Evolutionary conservation across 2,888 invertebrate species (phyloP).

Genomic region (Trachelus troglodyta): DNA sequence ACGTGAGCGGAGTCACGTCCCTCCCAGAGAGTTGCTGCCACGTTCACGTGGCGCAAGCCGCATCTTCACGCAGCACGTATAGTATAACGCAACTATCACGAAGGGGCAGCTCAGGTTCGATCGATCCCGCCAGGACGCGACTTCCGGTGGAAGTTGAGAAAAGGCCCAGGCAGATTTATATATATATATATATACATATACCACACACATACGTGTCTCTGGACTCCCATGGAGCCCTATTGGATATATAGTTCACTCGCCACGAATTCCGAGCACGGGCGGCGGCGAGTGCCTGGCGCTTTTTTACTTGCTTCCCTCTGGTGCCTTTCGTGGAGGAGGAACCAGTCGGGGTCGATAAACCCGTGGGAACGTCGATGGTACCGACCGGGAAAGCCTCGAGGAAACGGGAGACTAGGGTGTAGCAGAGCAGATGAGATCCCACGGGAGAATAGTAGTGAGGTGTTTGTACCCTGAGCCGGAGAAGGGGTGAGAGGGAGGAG

Average conservation of each 20-base stretch:
- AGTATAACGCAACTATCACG: background rate
- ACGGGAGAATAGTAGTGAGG: background rate
- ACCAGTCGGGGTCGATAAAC: conserved; percentile 4
- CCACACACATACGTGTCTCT: background rate
- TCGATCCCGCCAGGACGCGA: background rate
- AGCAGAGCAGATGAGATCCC: background rate
- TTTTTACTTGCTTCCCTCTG: background rate
- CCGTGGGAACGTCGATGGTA: background rate
- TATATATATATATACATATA: too few relatives aligned
- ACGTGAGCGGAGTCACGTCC: background rate
- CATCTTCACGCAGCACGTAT: background rate
- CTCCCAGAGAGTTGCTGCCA: background rate
- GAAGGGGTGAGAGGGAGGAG: too few relatives aligned
- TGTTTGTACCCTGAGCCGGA: background rate
- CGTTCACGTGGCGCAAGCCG: background rate
- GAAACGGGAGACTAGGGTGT: background rate
- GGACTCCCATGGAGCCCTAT: background rate
- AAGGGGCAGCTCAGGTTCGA: background rate
- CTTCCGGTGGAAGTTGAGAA: background rate
- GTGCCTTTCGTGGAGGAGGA: background rate
- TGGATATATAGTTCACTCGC: background rate
- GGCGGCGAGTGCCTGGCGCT: background rate
- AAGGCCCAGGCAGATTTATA: background rate
- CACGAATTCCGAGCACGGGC: background rate
- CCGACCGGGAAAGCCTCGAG: background rate